Evolutionary conservation across 2,888 invertebrate genomes (phyloP), one percentile per base, ranked within the genome.

Genomic region (Napeogenes sylphis): DNA sequence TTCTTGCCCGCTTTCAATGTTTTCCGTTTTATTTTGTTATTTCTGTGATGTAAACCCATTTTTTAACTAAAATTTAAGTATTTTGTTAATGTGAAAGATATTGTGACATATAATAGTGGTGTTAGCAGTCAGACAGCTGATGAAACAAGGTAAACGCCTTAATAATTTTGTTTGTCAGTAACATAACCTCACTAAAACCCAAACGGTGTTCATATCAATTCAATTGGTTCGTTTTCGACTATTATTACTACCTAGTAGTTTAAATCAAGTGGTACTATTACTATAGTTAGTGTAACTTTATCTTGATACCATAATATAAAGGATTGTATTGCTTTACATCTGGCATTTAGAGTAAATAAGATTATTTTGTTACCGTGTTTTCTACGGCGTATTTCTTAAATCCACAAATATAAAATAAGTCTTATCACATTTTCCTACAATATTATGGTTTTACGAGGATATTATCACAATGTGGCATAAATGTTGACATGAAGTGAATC

Each of bases 1-100:
- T 91, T 91, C 87, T 90, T 90, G 90, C 91, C 88, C 87, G 91
- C 91, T 91, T 91, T 91, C 83, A 86, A 90, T 91, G 91, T 91
- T 91, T 91, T 91, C 87, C 80, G 90, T 91, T 91, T 88, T 90
- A 89, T 90, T 91, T 87, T 84, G 90, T 91, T 91, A 85, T 89
- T 91, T 90, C 84, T 90, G 91, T 91, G 85, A 89, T 85, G 86
- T 91, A 90, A 91, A 85, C 90, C 82, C 79, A 84, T 85, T 87
- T 88, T 87, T 80, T 87, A 82, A 85, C 79, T 84, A 87, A 82
- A 80, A 83, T 84, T 83, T 82, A 76, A 79, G 81, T 79, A 78
- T 81, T 80, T 82, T 80, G 78, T 81, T 76, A 74, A 72, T 81
- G 88, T 88, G 85, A 82, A 82, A 78, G 68, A 81, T 83, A 80